Conservation (phyloP, 1,140 invertebrate species). For the Musca vetustissima region DNA sequence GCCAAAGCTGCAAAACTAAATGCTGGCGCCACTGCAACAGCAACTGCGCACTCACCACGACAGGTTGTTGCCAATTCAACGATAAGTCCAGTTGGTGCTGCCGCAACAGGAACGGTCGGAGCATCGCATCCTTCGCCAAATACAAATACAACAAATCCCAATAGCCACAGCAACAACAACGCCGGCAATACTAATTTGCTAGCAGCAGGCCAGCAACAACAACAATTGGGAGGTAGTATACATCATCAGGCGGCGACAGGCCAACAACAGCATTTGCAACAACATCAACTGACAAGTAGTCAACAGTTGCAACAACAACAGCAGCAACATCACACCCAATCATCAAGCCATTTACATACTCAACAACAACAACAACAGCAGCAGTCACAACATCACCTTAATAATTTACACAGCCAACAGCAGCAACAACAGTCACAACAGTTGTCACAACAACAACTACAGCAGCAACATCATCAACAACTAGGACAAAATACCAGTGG, state of each 20-base stretch:
- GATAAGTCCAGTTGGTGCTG: conserved; percentile 49
- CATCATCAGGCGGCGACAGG: conserved; percentile 12
- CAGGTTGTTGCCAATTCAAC: conserved; percentile 31
- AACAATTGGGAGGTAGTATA: conserved; percentile 25
- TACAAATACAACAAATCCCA: conserved; percentile 29
- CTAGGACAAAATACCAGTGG: conserved; percentile 21
- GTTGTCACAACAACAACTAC: conserved; percentile 35
- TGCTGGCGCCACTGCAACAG: conserved; percentile 48
- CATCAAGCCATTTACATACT: conserved; percentile 17
- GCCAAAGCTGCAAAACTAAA: conserved; percentile 29
- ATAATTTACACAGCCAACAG: conserved; percentile 31
- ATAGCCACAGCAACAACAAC: conserved; percentile 1
- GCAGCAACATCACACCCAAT: conserved; percentile 20
- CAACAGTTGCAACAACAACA: conserved; percentile 37
- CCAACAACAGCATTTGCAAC: conserved; percentile 30
- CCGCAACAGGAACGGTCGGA: conserved; percentile 46
- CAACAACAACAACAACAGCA: conserved; percentile 39
- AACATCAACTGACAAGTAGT: conserved; percentile 34
- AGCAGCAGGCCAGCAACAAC: conserved; percentile 22
- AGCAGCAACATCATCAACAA: conserved; percentile 42
- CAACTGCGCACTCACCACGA: conserved; percentile 52
- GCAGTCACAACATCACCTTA: conserved; percentile 40
- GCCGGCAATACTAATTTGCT: not conserved
- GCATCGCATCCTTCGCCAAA: conserved; percentile 55
- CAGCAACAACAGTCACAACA: conserved; percentile 37